phyloP scores from a whole-genome alignment of 2,888 invertebrate species.

The Hofmannophila pseudospretella region DNA sequence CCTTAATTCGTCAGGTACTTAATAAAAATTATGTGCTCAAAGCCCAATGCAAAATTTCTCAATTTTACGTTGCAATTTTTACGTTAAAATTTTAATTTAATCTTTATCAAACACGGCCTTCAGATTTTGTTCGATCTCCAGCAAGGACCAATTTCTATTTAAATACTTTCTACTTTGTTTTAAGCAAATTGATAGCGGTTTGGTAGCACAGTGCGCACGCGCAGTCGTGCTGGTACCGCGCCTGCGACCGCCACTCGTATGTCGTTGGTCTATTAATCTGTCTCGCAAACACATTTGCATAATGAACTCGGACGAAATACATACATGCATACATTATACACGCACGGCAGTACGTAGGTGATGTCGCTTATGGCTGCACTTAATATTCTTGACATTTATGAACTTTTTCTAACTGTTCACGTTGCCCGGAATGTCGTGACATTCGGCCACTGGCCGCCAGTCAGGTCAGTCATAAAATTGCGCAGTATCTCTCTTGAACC shows the following conservation, averaged over 20 bases:
- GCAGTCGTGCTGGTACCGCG: too few relatives aligned
- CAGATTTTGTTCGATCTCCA: too few relatives aligned
- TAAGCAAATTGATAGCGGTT: too few relatives aligned
- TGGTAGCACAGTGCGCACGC: background rate
- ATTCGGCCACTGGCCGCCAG: background rate
- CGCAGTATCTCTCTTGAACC: slow-evolving; percentile 2
- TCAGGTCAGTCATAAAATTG: slow-evolving; percentile 6
- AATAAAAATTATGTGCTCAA: too few relatives aligned
- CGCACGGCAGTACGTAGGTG: slow-evolving; percentile 9
- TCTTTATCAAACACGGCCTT: too few relatives aligned
- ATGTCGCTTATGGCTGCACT: slow-evolving; percentile 16
- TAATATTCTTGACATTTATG: slow-evolving; percentile 33
- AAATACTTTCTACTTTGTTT: too few relatives aligned
- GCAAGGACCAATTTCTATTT: too few relatives aligned
- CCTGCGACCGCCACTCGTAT: background rate
- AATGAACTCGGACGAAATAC: slow-evolving; percentile 14
- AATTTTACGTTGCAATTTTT: too few relatives aligned
- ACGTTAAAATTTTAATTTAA: too few relatives aligned
- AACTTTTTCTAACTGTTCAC: slow-evolving; percentile 25
- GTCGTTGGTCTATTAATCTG: slow-evolving; percentile 11
- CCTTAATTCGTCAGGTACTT: too few relatives aligned
- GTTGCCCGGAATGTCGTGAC: slow-evolving; percentile 7
- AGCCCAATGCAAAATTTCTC: too few relatives aligned
- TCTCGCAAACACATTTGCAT: slow-evolving; percentile 15
- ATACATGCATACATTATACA: slow-evolving; percentile 5